Conservation (phyloP, 2,113 vertebrate species). For the Lophotis ruficrista region DNA sequence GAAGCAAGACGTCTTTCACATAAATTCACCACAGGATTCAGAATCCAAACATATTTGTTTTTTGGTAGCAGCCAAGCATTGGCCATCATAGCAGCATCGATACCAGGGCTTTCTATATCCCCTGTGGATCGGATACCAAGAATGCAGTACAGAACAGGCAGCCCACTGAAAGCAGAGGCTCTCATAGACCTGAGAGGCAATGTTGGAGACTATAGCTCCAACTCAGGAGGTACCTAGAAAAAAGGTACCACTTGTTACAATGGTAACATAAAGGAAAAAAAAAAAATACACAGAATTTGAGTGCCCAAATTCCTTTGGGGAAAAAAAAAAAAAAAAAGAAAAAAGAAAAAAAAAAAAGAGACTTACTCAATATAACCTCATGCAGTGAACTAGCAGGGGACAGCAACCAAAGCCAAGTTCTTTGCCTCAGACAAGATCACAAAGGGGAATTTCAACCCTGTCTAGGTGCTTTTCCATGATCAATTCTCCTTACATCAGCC, state of each 20-base stretch:
- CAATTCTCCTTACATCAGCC: neutral
- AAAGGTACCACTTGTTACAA: neutral
- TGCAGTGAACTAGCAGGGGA: neutral
- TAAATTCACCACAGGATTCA: neutral
- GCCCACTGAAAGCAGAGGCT: neutral
- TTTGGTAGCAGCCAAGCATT: neutral
- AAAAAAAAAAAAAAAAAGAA: neutral
- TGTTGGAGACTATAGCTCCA: neutral
- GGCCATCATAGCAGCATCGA: fast-evolving
- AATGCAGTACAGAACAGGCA: neutral
- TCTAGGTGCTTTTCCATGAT: neutral
- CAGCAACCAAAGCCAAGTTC: neutral
- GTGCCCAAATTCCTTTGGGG: neutral
- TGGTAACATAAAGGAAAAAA: neutral
- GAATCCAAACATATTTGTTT: fast-evolving
- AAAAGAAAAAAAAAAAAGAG: neutral
- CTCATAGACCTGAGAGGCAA: neutral
- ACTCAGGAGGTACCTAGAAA: neutral
- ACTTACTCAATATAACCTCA: neutral
- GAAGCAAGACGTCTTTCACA: neutral
- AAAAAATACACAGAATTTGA: neutral
- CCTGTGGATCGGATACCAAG: fast-evolving
- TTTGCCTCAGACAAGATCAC: neutral
- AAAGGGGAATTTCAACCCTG: neutral
- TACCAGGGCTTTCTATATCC: neutral